Evolutionary conservation across 2,113 vertebrate genomes (phyloP).

Genomic region (Dolichotis patagonum): DNA sequence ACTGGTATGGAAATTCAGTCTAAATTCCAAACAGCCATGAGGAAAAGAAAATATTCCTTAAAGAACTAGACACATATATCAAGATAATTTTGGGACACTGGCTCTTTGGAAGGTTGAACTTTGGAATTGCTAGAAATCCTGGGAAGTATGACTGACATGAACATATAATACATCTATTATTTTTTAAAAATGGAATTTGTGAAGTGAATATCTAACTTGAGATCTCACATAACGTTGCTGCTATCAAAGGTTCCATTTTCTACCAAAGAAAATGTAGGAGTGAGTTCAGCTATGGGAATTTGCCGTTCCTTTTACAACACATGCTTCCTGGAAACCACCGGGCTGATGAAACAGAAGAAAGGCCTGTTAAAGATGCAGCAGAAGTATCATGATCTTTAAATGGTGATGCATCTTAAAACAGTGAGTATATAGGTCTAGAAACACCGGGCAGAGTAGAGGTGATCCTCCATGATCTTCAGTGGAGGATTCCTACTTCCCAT

Average conservation of each 20-base stretch:
- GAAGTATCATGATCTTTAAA: neutral
- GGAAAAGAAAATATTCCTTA: conserved; percentile 41
- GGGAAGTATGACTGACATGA: neutral
- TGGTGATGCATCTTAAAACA: neutral
- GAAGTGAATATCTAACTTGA: neutral
- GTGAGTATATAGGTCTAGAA: neutral
- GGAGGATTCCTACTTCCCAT: neutral
- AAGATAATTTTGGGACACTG: neutral
- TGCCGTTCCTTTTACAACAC: neutral
- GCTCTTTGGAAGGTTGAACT: neutral
- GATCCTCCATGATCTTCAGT: neutral
- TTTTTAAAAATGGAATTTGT: neutral
- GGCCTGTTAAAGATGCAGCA: neutral
- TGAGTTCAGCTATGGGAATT: neutral
- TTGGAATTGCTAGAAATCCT: neutral
- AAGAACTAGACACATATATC: conserved; percentile 11
- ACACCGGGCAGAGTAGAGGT: neutral
- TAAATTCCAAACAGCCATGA: conserved; percentile 67
- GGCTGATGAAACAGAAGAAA: neutral
- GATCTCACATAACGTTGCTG: neutral
- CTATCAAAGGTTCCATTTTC: neutral
- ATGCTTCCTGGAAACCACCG: neutral
- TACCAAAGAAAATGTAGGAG: neutral
- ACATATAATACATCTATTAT: neutral
- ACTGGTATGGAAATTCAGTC: conserved; percentile 53